Evolutionary conservation across 2,113 vertebrate genomes (phyloP), one percentile per base, ranked within the genome.

Genomic region (Cyanistes caeruleus): DNA sequence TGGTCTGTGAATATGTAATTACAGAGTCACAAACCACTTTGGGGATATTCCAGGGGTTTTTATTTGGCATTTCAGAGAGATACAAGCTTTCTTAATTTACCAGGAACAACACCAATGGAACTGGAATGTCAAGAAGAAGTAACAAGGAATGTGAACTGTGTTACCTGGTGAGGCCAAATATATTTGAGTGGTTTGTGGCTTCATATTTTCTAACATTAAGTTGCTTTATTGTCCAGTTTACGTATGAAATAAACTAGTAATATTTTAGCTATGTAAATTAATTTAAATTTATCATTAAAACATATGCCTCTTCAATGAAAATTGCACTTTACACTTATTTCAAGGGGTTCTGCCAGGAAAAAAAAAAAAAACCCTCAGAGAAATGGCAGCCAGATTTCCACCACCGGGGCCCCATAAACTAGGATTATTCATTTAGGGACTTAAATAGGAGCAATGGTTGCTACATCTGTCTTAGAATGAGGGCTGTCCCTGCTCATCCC

Each of bases 361-460:
- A 80, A 58, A 79, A 70, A 80, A 58, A 41, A 65, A 49, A 64
- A 2, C 41, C 51, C 27, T 70, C 25, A 31, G 58, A 81, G 62
- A 13, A 4, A 84, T 84, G 58, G 56, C 84, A 93, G 59, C 30
- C 76, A 90, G 43, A 83, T 89, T 88, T 86, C 84, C 83, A 59
- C 77, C 62, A 56, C 63, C 39, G 35, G 21, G 80, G 76, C 51
- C 73, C 55, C 56, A 87, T 78, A 95, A 88, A 97, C 39, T 74
- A 70, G 65, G 55, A 96, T 95, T 97, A 87, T 41, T 87, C 79
- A 84, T 96, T 95, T 96, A 96, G 74, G 90, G 89, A 93, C 58
- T 93, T 90, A 92, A 96, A 84, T 72, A 93, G 81, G 74, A 89
- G 87, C 77, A 93, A 95, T 95, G 93, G 93, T 89, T 97, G 82